These are phyloP conservation scores for human (Homo sapiens) DNA, from an alignment of 2,113 vertebrate species.

Conservation along the genomic window DNA sequence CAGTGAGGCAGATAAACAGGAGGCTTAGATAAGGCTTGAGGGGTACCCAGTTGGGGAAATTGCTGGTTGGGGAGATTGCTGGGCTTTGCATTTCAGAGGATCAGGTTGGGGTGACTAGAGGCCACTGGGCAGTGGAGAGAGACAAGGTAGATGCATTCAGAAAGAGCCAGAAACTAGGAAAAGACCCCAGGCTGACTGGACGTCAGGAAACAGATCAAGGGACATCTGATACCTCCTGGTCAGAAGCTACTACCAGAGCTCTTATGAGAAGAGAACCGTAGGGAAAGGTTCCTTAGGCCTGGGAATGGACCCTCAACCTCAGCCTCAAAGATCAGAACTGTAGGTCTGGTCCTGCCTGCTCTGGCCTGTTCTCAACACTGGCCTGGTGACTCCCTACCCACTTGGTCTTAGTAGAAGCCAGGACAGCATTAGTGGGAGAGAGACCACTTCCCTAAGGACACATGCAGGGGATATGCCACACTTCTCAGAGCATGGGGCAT, in stretches of 20 bases:
- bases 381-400: background rate
- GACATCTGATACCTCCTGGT: background rate
- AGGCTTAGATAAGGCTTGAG: background rate
- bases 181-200: background rate
- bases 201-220: background rate
- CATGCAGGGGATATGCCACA: slow-evolving; percentile 64
- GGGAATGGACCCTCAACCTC: background rate
- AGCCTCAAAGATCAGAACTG: background rate
- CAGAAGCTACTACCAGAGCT: background rate
- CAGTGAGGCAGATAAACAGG: background rate
- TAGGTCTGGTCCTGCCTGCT: background rate
- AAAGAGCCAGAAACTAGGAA: background rate
- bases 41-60: background rate
- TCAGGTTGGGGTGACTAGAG: background rate
- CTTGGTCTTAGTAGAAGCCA: slow-evolving; percentile 63
- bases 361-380: background rate
- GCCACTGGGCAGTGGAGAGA: background rate
- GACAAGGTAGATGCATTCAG: background rate
- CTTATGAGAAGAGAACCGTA: background rate
- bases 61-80: background rate
- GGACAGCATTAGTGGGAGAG: slow-evolving; percentile 61
- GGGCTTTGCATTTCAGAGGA: background rate
- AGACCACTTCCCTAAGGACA: background rate
- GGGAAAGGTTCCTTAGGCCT: background rate
- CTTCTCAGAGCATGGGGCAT: slow-evolving; percentile 49